phyloP scores from a whole-genome alignment of 2,888 invertebrate genomes.

The Macrophya annulata region DNA sequence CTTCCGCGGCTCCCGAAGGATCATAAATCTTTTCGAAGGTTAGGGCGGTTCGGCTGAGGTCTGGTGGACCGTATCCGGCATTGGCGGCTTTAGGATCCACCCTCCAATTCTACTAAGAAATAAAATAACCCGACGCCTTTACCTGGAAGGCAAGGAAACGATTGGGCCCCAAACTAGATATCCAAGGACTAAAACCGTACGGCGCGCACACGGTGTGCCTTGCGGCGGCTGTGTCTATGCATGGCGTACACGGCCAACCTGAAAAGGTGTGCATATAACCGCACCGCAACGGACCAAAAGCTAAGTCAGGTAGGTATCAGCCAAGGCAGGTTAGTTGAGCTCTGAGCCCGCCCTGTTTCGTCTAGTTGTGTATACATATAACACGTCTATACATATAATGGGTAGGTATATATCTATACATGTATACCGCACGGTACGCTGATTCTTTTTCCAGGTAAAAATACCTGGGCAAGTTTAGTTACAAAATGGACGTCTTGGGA shows the following conservation, averaged over 20 bases:
- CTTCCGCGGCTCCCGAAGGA: slow-evolving; percentile 55
- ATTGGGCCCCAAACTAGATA: slow-evolving; percentile 48
- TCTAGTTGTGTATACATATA: slow-evolving; percentile 21
- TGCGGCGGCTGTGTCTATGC: not conserved
- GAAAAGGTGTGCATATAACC: slow-evolving; percentile 30
- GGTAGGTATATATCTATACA: not conserved
- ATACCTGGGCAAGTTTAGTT: slow-evolving; percentile 18
- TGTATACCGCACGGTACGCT: not conserved
- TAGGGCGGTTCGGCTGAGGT: slow-evolving; percentile 45
- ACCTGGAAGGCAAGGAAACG: slow-evolving; percentile 58
- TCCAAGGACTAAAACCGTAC: slow-evolving; percentile 19
- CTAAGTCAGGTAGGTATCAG: slow-evolving; percentile 7
- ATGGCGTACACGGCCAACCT: not conserved
- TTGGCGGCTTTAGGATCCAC: slow-evolving; percentile 57
- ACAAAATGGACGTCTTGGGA: not conserved
- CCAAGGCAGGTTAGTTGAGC: slow-evolving; percentile 1
- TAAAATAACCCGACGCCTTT: slow-evolving; percentile 50
- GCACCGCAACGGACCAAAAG: not conserved
- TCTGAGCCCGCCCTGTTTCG: slow-evolving; percentile 41
- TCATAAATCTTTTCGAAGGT: slow-evolving; percentile 51
- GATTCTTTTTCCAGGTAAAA: slow-evolving; percentile 43
- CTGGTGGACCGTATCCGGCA: slow-evolving; percentile 56
- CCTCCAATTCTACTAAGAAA: slow-evolving; percentile 41
- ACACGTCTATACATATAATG: not conserved
- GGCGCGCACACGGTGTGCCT: not conserved